Conservation (phyloP, 2,888 invertebrate genomes). For the Copidosoma aretas region DNA sequence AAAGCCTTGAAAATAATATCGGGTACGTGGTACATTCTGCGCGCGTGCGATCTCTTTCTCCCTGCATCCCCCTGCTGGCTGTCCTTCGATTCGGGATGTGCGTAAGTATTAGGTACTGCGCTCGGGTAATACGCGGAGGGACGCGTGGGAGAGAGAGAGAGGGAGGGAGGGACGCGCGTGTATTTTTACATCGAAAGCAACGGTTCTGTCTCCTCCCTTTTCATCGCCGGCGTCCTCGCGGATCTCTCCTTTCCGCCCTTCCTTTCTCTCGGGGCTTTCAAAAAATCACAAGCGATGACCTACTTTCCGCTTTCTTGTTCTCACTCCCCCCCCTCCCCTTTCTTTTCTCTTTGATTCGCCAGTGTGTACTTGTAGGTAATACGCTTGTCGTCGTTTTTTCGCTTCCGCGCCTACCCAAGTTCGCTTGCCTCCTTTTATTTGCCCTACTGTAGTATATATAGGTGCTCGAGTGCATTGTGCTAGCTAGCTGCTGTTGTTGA, state of each 20-base stretch:
- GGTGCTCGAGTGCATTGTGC: no score
- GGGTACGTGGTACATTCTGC: slow-evolving; percentile 20
- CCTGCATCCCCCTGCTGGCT: not conserved
- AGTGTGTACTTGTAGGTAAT: no score
- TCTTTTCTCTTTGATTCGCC: no score
- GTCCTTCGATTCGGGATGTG: slow-evolving; percentile 4
- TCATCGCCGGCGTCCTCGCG: slow-evolving; percentile 1
- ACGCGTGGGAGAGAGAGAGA: not conserved
- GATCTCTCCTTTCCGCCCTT: slow-evolving; percentile 24
- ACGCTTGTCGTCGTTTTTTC: no score
- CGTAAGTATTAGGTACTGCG: no score
- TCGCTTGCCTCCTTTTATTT: no score
- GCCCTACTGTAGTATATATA: no score
- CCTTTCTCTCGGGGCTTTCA: slow-evolving; percentile 15
- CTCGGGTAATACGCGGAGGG: no score
- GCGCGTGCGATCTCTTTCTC: slow-evolving; percentile 23
- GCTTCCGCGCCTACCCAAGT: no score
- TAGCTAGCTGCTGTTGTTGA: no score
- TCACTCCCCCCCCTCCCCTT: no score
- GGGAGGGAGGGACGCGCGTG: not conserved
- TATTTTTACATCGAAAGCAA: slow-evolving; percentile 12
- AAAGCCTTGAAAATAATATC: no score
- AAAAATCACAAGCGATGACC: slow-evolving; percentile 28
- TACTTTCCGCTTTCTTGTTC: slow-evolving; percentile 11
- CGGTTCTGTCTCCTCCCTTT: slow-evolving; percentile 24